Base-by-base conservation (phyloP, 2,888 invertebrate species). In the Odontocerum albicorne region DNA sequence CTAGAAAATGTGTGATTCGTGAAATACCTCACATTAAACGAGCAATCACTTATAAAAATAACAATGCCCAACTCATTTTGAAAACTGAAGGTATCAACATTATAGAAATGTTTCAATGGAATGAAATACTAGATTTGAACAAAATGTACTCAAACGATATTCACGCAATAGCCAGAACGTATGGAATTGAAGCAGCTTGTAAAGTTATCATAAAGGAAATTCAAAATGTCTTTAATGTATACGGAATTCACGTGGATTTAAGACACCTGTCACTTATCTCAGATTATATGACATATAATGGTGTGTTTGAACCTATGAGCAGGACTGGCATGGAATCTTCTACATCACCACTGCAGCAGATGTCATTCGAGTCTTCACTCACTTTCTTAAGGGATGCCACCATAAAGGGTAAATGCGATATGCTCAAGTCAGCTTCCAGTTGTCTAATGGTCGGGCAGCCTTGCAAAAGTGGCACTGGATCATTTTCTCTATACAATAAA, bases 211-310 rank as follows among this genome's bases (percentile, higher is more conserved):
- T 94, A 8, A 92, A 89, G 73, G 99, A 99, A 80, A 89, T 99
- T 39, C 87, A 90, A 70, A 91, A 93, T 67, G 99, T 99, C 22
- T 99, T 99, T 72, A 90, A 90, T 63, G 95, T 94, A 1, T 99
- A 99, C 66, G 97, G 97, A 19, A 99, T 99, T 66, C 85, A 86
- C 6, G 96, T 99, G 2, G 94, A 98, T 74, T 87, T 91, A 0
- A 82, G 98, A 17, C 99, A 99, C 81, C 80, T 99, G 65, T 85
- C 87, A 0, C 75, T 99, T 3, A 85, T 98, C 47, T 92, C 98
- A 0, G 98, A 99, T 74, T 98, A 97, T 69, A 98, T 99, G 98
- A 99, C 97, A 0, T 94, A 86, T 64, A 90, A 91, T 65, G 99
- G 99, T 0, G 76, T 80, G 1, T 96, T 91, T 67, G 87, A 88